Conservation (phyloP, 2,113 vertebrate genomes). For the Callocephalon fimbriatum region DNA sequence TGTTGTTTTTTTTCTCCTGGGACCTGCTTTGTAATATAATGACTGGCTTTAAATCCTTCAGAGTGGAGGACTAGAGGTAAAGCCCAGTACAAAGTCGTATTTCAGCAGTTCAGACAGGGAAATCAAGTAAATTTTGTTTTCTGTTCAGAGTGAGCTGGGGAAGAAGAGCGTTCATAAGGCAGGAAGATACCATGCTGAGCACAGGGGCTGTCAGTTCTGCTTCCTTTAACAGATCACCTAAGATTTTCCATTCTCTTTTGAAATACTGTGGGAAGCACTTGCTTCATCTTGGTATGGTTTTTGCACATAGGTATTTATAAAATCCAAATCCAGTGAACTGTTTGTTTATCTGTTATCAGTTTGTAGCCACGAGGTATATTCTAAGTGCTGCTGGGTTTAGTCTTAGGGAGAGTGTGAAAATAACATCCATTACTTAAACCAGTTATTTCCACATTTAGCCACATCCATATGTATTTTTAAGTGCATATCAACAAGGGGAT, state of each 20-base stretch:
- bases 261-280: constrained; percentile 25
- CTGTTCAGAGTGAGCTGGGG: not conserved
- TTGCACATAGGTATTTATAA: not conserved
- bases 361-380: not conserved
- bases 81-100: not conserved
- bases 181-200: constrained; percentile 16
- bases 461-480: not conserved
- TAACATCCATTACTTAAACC: not conserved
- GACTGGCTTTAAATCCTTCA: constrained; percentile 61
- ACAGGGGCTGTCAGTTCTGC: constrained; percentile 34
- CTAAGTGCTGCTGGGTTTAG: not conserved
- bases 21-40: constrained; percentile 30
- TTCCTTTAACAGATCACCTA: constrained; percentile 17
- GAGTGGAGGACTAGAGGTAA: not conserved
- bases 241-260: constrained; percentile 8
- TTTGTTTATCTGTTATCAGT: not conserved
- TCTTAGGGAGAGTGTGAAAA: not conserved
- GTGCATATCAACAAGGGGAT: not conserved
- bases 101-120: constrained; percentile 32
- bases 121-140: constrained; percentile 65
- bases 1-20: not conserved
- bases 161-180: not conserved
- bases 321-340: not conserved
- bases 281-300: not conserved
- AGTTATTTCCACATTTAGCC: not conserved